Conservation (phyloP, 2,888 invertebrate species). For the Sabatieria punctata region DNA sequence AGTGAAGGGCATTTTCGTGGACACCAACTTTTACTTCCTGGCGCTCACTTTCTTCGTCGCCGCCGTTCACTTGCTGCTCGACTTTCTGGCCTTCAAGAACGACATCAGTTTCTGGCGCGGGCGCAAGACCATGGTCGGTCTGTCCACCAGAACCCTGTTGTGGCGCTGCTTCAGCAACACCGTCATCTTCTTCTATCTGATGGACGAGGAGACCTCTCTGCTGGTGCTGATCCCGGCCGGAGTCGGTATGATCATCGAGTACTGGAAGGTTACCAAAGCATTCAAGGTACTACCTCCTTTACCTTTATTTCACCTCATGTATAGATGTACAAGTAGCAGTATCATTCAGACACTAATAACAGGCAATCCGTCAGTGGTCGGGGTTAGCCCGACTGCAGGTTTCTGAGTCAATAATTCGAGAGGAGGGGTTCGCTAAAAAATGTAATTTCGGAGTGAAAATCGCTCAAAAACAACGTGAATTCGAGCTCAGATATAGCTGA, state of each 20-base stretch:
- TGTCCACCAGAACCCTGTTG: slow-evolving; percentile 41
- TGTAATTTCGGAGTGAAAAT: too few species aligned
- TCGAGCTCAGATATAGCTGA: too few species aligned
- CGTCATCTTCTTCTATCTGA: slow-evolving; percentile 71
- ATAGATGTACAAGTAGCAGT: too few species aligned
- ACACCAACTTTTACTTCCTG: slow-evolving; percentile 77
- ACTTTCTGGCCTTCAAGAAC: slow-evolving; percentile 92
- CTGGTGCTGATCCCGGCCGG: slow-evolving; percentile 69
- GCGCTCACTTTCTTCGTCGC: slow-evolving; percentile 75
- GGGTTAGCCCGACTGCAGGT: too few species aligned
- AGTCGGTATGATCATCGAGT: slow-evolving; percentile 56
- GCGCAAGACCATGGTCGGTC: slow-evolving; percentile 55
- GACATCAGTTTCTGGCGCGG: slow-evolving; percentile 86
- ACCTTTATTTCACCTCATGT: too few species aligned
- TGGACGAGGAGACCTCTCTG: slow-evolving; percentile 78
- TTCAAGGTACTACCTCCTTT: slow-evolving; percentile 49
- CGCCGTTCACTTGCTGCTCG: slow-evolving; percentile 81
- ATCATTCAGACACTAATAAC: too few species aligned
- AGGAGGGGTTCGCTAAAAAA: too few species aligned
- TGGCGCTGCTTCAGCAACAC: slow-evolving; percentile 87
- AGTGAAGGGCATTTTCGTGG: slow-evolving; percentile 66
- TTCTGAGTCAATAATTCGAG: too few species aligned
- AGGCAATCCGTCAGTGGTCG: too few species aligned
- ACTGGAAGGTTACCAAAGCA: slow-evolving; percentile 52
- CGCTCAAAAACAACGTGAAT: too few species aligned